phyloP scores from a whole-genome alignment of 2,888 invertebrate genomes.

The Perithous albicinctus region DNA sequence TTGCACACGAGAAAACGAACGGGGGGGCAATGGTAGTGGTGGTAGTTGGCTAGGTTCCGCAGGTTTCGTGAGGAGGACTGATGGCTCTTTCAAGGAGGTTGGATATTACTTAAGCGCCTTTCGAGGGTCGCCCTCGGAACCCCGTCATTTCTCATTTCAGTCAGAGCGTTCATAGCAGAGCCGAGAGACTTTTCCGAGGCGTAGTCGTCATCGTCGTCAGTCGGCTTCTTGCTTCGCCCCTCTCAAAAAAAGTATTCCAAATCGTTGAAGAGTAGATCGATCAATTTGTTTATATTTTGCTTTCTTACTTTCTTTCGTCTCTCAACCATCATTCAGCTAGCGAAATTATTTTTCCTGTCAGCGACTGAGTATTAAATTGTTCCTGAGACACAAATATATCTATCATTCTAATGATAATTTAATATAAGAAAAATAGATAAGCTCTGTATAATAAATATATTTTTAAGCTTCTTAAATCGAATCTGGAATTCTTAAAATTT shows the following conservation, averaged over 20 bases:
- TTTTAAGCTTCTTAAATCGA: neutral
- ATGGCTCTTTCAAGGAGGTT: constrained; percentile 76
- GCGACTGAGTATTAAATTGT: constrained; percentile 18
- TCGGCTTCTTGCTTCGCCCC: constrained; percentile 20
- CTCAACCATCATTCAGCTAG: too few species aligned
- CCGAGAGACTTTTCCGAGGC: constrained; percentile 56
- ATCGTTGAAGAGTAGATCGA: constrained; percentile 28
- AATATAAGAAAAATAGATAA: neutral
- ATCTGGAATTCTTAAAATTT: too few species aligned
- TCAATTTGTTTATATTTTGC: constrained; percentile 13
- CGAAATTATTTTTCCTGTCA: constrained; percentile 47
- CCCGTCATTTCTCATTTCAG: constrained; percentile 74
- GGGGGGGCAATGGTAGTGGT: constrained; percentile 37
- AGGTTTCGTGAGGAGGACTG: constrained; percentile 69
- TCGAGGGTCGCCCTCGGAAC: constrained; percentile 69
- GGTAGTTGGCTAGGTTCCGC: constrained; percentile 63
- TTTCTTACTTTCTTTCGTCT: neutral
- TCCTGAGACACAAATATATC: neutral
- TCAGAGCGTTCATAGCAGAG: constrained; percentile 28
- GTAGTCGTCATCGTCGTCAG: constrained; percentile 14
- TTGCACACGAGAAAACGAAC: constrained; percentile 19
- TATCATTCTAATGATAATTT: neutral
- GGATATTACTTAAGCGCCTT: constrained; percentile 76
- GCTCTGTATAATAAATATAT: neutral
- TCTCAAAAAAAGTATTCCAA: constrained; percentile 17